Evolutionary conservation across 2,113 vertebrate species (phyloP).

Genomic region (Cyprinodon brontotheroides): DNA sequence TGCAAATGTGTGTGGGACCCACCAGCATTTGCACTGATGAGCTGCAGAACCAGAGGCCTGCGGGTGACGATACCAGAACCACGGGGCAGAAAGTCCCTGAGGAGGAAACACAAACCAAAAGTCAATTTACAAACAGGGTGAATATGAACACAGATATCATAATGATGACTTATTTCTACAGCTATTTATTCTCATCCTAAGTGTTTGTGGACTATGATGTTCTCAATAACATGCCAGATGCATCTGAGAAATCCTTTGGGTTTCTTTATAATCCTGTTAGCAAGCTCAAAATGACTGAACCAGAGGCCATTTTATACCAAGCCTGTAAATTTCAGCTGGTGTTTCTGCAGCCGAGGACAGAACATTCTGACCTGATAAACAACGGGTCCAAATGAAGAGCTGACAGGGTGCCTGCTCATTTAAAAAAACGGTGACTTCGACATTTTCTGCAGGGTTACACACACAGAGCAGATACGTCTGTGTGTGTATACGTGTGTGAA

Average conservation of each 20-base stretch:
- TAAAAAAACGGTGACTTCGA: constrained; percentile 38
- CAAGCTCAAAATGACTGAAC: not conserved
- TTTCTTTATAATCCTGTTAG: constrained; percentile 1
- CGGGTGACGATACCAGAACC: constrained; percentile 83
- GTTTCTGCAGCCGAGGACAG: not conserved
- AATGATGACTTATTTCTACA: not conserved
- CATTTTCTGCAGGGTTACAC: constrained; percentile 8
- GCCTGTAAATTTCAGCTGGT: constrained; percentile 14
- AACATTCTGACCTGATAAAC: constrained; percentile 29
- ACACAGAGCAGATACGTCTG: not conserved
- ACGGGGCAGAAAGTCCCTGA: constrained; percentile 83
- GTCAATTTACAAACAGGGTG: constrained; percentile 5
- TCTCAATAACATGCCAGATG: not conserved
- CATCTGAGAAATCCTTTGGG: not conserved
- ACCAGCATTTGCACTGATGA: constrained; percentile 80
- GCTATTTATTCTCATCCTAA: constrained; percentile 6
- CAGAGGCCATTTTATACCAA: constrained; percentile 36
- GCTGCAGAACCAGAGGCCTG: constrained; percentile 82
- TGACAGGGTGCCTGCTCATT: constrained; percentile 23
- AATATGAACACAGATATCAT: constrained; percentile 12
- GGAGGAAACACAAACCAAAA: constrained; percentile 41
- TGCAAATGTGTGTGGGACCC: constrained; percentile 42
- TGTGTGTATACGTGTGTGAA: not conserved
- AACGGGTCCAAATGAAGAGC: constrained; percentile 32
- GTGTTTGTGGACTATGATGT: constrained; percentile 13